A percentile compares a stretch with the other conserved stretches of the same genome.
Evolutionary conservation across 2,797 vertebrate genomes (phyloP).

Genomic region (Spea hammondii): DNA sequence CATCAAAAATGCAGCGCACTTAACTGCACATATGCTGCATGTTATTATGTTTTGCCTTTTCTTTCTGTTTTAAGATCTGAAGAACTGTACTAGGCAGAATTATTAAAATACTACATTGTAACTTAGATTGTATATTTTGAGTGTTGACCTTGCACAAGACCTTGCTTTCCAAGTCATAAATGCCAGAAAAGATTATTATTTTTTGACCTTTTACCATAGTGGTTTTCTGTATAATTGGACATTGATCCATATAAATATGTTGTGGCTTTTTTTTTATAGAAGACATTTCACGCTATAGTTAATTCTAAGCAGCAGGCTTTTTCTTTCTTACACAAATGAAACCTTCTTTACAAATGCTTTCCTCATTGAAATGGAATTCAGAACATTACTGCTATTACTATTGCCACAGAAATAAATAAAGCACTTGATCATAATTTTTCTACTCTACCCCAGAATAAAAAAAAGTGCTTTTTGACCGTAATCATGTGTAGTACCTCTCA

Average conservation of each 20-base stretch:
- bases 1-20: conserved; percentile 60
- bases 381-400: conserved; percentile 42
- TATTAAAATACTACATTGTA: conserved; percentile 59
- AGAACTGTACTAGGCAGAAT: conserved; percentile 52
- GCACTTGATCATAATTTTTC: conserved; percentile 37
- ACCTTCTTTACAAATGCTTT: conserved; percentile 16
- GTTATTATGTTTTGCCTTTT: not conserved
- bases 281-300: conserved; percentile 37
- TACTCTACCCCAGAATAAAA: conserved; percentile 7
- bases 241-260: conserved; percentile 61
- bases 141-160: conserved; percentile 65
- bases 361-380: conserved; percentile 14
- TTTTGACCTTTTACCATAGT: conserved; percentile 55
- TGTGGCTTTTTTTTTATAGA: conserved; percentile 25
- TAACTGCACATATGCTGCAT: conserved; percentile 52
- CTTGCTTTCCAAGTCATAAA: conserved; percentile 63
- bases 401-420: conserved; percentile 41
- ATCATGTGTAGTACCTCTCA: conserved; percentile 41
- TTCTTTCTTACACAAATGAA: conserved; percentile 27
- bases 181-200: conserved; percentile 56
- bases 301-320: conserved; percentile 29
- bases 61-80: conserved; percentile 53
- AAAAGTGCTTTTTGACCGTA: conserved; percentile 35
- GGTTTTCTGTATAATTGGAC: conserved; percentile 61
- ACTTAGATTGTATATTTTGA: conserved; percentile 67